phyloP scores from a whole-genome alignment of 64 coral and sea anemone genomes.

The Porites lutea region DNA sequence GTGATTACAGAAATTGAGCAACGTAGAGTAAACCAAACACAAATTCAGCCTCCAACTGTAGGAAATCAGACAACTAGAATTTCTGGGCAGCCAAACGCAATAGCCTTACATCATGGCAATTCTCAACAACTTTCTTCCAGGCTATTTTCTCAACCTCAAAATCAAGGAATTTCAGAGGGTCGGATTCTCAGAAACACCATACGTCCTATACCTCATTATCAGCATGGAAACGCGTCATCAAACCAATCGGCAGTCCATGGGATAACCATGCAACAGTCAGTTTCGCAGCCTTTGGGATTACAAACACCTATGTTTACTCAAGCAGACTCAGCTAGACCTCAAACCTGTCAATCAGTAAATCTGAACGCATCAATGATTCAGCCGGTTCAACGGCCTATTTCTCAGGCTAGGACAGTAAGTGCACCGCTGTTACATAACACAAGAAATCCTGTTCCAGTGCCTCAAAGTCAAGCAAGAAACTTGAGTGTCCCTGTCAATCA shows the following conservation, averaged over 20 bases:
- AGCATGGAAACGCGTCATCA: background rate
- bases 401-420: too few relatives aligned
- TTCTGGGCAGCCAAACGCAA: background rate
- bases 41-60: background rate
- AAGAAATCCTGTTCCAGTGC: background rate
- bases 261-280: background rate
- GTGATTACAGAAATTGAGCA: background rate
- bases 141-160: background rate
- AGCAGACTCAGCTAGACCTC: background rate
- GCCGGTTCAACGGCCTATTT: background rate
- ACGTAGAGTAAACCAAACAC: too few relatives aligned
- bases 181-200: background rate
- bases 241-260: background rate
- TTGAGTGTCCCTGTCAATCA: background rate
- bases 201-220: background rate
- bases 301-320: background rate
- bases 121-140: too few relatives aligned
- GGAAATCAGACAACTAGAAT: background rate
- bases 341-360: background rate
- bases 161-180: background rate
- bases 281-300: background rate
- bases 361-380: background rate
- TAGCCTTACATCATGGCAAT: background rate
- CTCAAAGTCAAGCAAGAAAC: background rate
- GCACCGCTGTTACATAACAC: too few relatives aligned